A percentile compares a stretch with the other conserved stretches of the same genome.
Conservation (phyloP, 2,888 invertebrate genomes). For the Sialis lutaria region DNA sequence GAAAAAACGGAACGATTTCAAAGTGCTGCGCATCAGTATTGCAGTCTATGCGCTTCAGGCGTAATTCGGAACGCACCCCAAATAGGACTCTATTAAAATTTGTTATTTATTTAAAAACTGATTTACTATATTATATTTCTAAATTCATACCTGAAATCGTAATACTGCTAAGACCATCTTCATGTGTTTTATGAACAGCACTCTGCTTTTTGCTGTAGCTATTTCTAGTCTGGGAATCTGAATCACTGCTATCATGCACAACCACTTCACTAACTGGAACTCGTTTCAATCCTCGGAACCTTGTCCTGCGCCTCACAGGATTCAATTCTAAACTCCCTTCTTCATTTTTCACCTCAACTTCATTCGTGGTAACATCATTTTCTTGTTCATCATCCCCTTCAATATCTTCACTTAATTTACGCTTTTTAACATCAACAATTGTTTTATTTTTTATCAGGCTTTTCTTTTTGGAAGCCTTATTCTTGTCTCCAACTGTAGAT, state of each 20-base stretch:
- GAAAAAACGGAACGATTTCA: too few relatives aligned
- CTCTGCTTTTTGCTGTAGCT: background rate
- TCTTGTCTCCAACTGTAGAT: background rate
- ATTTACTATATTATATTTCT: background rate
- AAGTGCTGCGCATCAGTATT: too few relatives aligned
- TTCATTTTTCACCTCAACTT: background rate
- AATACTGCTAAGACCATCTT: background rate
- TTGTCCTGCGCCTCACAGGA: background rate
- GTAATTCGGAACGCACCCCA: too few relatives aligned
- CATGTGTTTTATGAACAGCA: background rate
- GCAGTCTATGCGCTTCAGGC: too few relatives aligned
- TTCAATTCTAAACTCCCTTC: background rate
- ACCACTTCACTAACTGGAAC: constrained; percentile 4
- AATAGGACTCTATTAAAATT: background rate
- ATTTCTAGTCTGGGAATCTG: background rate
- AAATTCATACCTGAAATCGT: constrained; percentile 1
- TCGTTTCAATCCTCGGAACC: constrained; percentile 3
- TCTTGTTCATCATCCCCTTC: background rate
- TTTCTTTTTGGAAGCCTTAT: background rate
- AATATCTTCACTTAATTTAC: background rate
- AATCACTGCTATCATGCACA: background rate
- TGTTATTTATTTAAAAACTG: background rate
- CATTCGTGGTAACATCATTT: background rate
- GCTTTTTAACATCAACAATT: background rate
- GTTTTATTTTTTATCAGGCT: background rate